Evolutionary conservation across 23 tunicate species (phyloP).

Genomic region (Botrylloides violaceus): DNA sequence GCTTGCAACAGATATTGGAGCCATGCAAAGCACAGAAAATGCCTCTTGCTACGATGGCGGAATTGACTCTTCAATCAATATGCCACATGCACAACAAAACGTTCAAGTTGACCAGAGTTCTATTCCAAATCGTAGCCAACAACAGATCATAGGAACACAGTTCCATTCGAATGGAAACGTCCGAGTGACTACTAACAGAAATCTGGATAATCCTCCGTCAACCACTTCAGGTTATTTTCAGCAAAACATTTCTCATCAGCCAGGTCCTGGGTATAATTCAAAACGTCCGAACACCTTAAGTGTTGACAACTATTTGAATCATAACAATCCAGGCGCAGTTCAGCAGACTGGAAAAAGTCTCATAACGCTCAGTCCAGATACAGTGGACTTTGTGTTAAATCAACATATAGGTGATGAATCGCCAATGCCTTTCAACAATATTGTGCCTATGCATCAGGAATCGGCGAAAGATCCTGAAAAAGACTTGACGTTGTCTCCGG

Average conservation of each 20-base stretch:
- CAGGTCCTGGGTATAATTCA: neutral
- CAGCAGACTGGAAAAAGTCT: constrained; percentile 37
- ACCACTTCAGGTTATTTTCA: neutral
- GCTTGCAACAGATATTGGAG: neutral
- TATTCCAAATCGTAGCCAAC: neutral
- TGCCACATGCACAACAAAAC: neutral
- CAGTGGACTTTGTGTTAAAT: constrained; percentile 59
- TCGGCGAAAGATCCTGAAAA: neutral
- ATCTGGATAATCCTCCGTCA: neutral
- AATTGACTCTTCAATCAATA: neutral
- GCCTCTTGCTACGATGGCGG: neutral
- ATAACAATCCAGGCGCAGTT: neutral
- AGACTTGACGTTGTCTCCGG: constrained; percentile 28
- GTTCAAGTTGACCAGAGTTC: neutral
- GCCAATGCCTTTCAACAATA: neutral
- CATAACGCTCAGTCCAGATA: constrained; percentile 68
- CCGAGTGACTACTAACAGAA: neutral
- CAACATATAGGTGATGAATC: constrained; percentile 15
- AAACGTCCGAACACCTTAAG: constrained; percentile 3
- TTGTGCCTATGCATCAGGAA: neutral
- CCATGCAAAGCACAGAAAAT: neutral
- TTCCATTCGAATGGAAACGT: neutral
- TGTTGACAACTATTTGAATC: neutral
- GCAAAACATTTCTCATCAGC: neutral
- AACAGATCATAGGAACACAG: neutral